Evolutionary conservation across 2,797 vertebrate species (phyloP), one percentile per base, ranked within the genome.

Genomic region (Periophthalmus magnuspinnatus): DNA sequence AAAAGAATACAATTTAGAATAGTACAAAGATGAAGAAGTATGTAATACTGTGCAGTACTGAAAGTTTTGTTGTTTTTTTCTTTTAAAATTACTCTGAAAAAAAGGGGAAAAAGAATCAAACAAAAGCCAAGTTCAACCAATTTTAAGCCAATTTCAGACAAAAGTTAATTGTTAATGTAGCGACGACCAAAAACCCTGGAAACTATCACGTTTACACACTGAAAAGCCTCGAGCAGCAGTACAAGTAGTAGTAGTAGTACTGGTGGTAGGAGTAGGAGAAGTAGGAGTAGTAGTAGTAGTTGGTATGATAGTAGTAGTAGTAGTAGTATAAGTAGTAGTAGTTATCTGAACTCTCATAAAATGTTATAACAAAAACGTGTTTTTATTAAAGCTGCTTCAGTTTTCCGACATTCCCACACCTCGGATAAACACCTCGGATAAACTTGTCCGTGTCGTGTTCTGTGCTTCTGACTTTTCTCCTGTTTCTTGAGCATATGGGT

Each of bases 401-500:
- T 60, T 60, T 60, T n/a, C 10, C 17, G 36, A n/a, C 32, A 36
- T 34, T 5, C 9, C n/a, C 58, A n/a, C 58, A 36, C 58, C 33
- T 36, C 32, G 0, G 19, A 14, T n/a, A 11, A 34, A 19, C 54
- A 36, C 58, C 33, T 36, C 32, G 0, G 19, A 14, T n/a, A 11
- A 34, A 19, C 54, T 28, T 28, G 14, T 24, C 55, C 55, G 21
- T 55, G 52, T 22, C 3, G 21, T 11, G 24, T 13, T 56, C 1
- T 1, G 11, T 24, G 55, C 13, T 57, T 32, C 55, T 8, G 17
- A 32, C 22, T 17, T 5, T 28, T 22, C 50, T 21, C 19, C 19
- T 9, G n/a, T 14, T 6, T 28, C 13, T 56, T 56, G 24, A 57
- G 80, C 88, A 91, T 83, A 85, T 91, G 83, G 80, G 59, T 79